Base-by-base conservation (phyloP, 92 coral and sea anemone species). In the Palythoa grandis region DNA sequence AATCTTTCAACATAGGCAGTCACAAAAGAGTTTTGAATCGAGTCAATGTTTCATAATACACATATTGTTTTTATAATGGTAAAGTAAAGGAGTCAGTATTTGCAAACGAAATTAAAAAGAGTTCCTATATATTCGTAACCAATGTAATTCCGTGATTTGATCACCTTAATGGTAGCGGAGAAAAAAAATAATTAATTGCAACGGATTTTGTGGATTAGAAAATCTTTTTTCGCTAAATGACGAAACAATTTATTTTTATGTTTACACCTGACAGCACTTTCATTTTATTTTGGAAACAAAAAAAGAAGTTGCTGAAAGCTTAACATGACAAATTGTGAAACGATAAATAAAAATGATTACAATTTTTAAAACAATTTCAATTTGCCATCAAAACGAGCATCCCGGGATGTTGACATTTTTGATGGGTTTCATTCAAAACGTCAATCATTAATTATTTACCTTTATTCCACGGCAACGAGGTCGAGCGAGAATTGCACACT, bases 401-500 rank as follows among this genome's bases (percentile, higher is more conserved):
- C 43, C 11, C 15, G 56, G 17, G 61, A 72, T 57, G 82, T 79
- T 66, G 74, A 80, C 85, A 80, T 67, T 80, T 80, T 80, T 80
- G 85, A 66, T 20, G 61, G 74, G 85, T 23, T 78, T 80, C 74
- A 20, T 66, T 80, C 85, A 40, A 83, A 77, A 77, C 88, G 95
- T 87, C 93, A 94, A 87, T 92, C 91, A 94, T 94, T 88, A 94
- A 94, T 92, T 72, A 94, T 94, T 76, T 88, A 94, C 57, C 47
- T 19, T 85, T 19, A n/a, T 88, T 56, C 90, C 94, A 79, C 77
- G 94, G 94, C 58, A 87, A 94, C 95, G 91, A 83, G 76, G 19
- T 89, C 75, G 85, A 82, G 83, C 83, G 61, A 80, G 7, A 19
- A 63, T n/a, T 22, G 14, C 53, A 37, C 56, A 61, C 25, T 17